Base-by-base conservation (phyloP, 30 jellyfish, hydroid and myxozoan genomes). In the Calvadosia cruxmelitensis region DNA sequence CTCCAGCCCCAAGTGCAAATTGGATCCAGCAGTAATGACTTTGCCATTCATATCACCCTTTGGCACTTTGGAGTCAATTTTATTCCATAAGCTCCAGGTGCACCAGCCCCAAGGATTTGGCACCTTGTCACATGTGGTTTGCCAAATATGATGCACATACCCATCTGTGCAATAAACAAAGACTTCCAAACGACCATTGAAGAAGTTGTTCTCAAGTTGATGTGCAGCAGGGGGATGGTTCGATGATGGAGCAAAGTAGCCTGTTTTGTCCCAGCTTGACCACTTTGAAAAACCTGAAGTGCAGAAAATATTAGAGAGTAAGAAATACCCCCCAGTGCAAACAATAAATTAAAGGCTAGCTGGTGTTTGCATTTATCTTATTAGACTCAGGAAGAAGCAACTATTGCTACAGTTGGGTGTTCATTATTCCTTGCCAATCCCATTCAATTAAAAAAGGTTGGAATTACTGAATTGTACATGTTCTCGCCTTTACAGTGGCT, bases 21-120 rank as follows among this genome's bases (percentile, higher is more conserved):
- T 89, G 68, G 80, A 73, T 15, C 92, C 98, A 80, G 77, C 77
- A 50, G 87, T 73, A 33, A 89, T 50, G 15, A 93, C 72, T 33
- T 77, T 81, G 1, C 64, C 81, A 27, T n/a, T 27, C 13, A 68
- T 53, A 74, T 61, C 34, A 0, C 64, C 77, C n/a, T 28, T 16
- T 1, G 95, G 94, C 12, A 80, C 50, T 28, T 52, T 63, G 10
- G 69, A 78, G 31, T 91, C 93, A 61, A 89, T 81, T 27, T 78
- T 77, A 49, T 89, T 70, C 98, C 98, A 89, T 0, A 86, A 67
- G 35, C 98, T 81, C 98, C 98, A 89, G 29, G 98, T 89, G 70
- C 98, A 89, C 98, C 98, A 89, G 20, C 98, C 98, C 98, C 98
- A 89, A 0, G 98, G 98, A 69, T 89, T 89, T 25, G 98, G 98